Conservation (phyloP, 2,113 vertebrate species). For the Rhizomys pruinosus region DNA sequence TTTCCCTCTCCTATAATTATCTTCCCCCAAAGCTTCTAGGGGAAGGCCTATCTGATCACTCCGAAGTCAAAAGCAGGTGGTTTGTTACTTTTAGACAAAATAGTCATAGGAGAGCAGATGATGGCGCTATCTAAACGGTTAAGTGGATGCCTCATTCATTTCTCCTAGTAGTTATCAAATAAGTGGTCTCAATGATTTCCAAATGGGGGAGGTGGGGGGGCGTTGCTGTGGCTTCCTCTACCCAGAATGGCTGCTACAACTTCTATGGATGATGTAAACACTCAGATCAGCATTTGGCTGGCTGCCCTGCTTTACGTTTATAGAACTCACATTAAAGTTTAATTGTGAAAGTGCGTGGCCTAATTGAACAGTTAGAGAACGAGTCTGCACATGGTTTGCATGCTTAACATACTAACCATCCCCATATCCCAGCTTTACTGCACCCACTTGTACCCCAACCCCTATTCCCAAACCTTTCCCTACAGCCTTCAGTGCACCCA, state of each 20-base stretch:
- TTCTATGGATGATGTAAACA: constrained; percentile 73
- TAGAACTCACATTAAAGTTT: constrained; percentile 45
- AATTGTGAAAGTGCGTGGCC: constrained; percentile 60
- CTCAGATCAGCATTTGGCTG: constrained; percentile 64
- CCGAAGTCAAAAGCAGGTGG: constrained; percentile 38
- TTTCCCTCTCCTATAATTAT: neutral
- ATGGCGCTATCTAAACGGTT: constrained; percentile 28
- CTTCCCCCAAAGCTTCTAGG: neutral
- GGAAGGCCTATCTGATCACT: neutral
- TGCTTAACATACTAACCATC: constrained; percentile 63
- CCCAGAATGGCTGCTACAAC: constrained; percentile 41
- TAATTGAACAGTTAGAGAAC: constrained; percentile 54
- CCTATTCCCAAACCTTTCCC: neutral
- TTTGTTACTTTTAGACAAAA: constrained; percentile 54
- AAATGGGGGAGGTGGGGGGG: constrained; percentile 54
- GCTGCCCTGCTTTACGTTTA: constrained; percentile 64
- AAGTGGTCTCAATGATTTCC: neutral
- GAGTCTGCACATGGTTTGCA: constrained; percentile 75
- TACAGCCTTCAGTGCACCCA: neutral
- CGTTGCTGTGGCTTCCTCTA: constrained; percentile 43
- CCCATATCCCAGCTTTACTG: constrained; percentile 33
- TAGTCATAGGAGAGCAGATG: constrained; percentile 41
- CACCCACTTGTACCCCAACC: neutral
- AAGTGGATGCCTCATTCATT: neutral
- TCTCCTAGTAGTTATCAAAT: neutral